These are phyloP conservation scores for Spheniscus humboldti DNA, from an alignment of 2,797 vertebrate species.

Conservation along the genomic window DNA sequence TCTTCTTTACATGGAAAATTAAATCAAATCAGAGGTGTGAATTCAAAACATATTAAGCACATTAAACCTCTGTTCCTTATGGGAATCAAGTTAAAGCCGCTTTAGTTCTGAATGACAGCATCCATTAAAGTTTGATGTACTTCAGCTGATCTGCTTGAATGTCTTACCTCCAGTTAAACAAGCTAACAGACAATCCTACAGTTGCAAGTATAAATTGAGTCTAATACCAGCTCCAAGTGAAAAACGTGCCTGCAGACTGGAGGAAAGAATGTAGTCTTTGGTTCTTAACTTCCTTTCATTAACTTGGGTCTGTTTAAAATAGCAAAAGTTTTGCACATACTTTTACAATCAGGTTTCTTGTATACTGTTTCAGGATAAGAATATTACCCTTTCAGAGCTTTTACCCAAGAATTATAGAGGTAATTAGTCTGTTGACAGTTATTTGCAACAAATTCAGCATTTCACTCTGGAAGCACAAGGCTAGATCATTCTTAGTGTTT, in stretches of 20 bases:
- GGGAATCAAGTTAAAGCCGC: not conserved
- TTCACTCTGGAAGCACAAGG: not conserved
- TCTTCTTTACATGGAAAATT: not conserved
- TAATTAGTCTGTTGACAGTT: not conserved
- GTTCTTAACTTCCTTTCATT: not conserved
- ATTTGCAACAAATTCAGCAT: not conserved
- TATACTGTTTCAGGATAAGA: not conserved
- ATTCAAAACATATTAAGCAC: conserved; percentile 5
- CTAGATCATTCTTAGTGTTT: not conserved
- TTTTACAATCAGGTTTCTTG: not conserved
- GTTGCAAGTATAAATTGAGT: not conserved
- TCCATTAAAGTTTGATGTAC: conserved; percentile 21
- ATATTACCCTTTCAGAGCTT: not conserved
- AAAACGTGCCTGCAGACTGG: not conserved
- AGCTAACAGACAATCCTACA: not conserved
- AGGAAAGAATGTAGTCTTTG: not conserved
- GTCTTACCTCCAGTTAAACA: not conserved
- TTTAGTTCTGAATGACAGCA: not conserved
- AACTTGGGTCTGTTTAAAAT: not conserved
- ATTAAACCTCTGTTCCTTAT: not conserved
- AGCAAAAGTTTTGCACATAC: not conserved
- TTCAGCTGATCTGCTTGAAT: not conserved
- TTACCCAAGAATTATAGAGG: not conserved
- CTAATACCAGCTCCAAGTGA: not conserved
- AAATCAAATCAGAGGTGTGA: conserved; percentile 13